phyloP scores from a whole-genome alignment of 2,113 vertebrate genomes.

The Prinia subflava region DNA sequence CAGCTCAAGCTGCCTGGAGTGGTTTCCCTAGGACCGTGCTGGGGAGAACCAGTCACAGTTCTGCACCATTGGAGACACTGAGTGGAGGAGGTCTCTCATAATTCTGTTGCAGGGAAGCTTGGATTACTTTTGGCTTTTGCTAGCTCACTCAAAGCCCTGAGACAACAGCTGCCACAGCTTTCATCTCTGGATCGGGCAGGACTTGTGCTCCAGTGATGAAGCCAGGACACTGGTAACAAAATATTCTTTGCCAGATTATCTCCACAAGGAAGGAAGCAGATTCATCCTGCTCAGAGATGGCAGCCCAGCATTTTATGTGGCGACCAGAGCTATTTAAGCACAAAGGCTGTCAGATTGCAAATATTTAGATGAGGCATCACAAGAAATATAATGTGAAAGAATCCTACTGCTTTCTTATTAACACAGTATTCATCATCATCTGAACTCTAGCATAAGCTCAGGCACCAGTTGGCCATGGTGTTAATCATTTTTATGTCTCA shows the following conservation, averaged over 20 bases:
- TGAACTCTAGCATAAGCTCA: background rate
- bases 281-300: background rate
- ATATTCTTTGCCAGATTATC: background rate
- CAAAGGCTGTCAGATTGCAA: constrained; percentile 19
- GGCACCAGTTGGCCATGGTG: constrained; percentile 15
- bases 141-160: background rate
- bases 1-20: background rate
- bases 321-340: constrained; percentile 5
- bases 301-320: background rate
- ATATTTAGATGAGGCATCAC: background rate
- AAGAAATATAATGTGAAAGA: constrained; percentile 47
- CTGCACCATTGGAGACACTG: background rate
- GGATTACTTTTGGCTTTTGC: background rate
- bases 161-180: background rate
- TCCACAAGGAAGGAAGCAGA: background rate
- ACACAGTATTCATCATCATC: background rate
- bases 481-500: constrained; percentile 61
- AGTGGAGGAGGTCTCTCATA: background rate
- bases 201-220: background rate
- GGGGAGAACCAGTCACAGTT: background rate
- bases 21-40: background rate
- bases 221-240: background rate
- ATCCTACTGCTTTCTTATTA: constrained; percentile 22
- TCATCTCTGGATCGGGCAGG: background rate
- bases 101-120: background rate